Evolutionary conservation across 2,113 vertebrate genomes (phyloP).

Genomic region (Ochotona curzoniae): DNA sequence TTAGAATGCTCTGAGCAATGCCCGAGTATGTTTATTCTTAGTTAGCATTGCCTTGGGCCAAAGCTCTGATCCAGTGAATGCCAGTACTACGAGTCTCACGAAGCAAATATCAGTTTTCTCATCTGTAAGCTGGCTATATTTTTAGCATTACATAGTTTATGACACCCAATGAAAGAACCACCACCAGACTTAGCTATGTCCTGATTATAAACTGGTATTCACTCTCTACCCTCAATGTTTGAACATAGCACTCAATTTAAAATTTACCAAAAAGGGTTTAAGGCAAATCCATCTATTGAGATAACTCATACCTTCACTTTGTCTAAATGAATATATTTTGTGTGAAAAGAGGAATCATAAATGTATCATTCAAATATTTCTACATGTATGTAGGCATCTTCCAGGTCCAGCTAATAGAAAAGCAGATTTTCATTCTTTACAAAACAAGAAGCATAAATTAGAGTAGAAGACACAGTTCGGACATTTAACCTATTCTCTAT

Average conservation of each 20-base stretch:
- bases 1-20: not conserved
- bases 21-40: not conserved
- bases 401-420: not conserved
- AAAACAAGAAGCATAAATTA: not conserved
- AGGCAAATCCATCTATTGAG: not conserved
- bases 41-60: not conserved
- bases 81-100: not conserved
- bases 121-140: not conserved
- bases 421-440: not conserved
- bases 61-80: not conserved
- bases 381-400: not conserved
- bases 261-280: not conserved
- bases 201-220: not conserved
- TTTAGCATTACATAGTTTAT: not conserved
- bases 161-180: not conserved
- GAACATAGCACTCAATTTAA: not conserved
- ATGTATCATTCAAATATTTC: not conserved
- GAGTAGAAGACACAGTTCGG: not conserved
- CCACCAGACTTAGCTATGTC: not conserved
- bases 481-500: not conserved
- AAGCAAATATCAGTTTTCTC: not conserved
- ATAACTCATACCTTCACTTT: not conserved
- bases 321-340: conserved; percentile 1
- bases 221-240: not conserved
- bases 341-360: not conserved